Base-by-base conservation (phyloP, 1,140 invertebrate genomes). In the Drosophila willistoni region DNA sequence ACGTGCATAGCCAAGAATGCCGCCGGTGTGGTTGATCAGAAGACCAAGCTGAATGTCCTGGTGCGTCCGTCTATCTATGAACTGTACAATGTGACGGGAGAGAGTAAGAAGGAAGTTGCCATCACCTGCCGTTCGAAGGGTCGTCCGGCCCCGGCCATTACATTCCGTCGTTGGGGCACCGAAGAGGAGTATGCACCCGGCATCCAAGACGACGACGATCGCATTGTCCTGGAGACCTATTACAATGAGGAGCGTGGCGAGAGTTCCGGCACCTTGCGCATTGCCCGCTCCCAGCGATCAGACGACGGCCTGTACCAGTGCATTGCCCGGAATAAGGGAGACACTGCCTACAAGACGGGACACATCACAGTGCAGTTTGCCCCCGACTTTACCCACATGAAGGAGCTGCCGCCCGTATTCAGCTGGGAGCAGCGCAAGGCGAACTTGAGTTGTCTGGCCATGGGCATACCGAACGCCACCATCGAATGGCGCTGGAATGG, bases 231-330 rank as follows among this genome's bases (percentile, higher is more conserved):
- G 7, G 94, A 93, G 51, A 94, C 94, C 36, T 82, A 93, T 34
- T 90, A 86, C 7, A 93, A 95, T 64, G 93, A 94, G 13, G 93
- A 94, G 10, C 93, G 93, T 69, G 93, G 94, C 13, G 94, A 96
- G 79, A 94, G 94, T 0, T 93, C 93, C 57, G 96, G 94, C 6
- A 94, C 93, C 9, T 92, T 97, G 33, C 94, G 93, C 7, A 96
- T 97, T 77, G 61, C 92, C n/a, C 93, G 93, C 44, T 78, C 95
- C 14, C 93, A 93, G 54, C 94, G 96, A 42, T 93, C 93, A 1
- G 96, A 98, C 91, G 97, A 98, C 92, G 98, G 97, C 1, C 91
- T 98, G 1, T 98, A 98, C 91, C 96, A 96, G 81, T 98, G 97
- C 84, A 94, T 96, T 41, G 97, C 97, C 0, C 93, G 94, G 65